Evolutionary conservation across 1,140 invertebrate species (phyloP), one percentile per base, ranked within the genome.

Genomic region (Atopsyche davidsoni): DNA sequence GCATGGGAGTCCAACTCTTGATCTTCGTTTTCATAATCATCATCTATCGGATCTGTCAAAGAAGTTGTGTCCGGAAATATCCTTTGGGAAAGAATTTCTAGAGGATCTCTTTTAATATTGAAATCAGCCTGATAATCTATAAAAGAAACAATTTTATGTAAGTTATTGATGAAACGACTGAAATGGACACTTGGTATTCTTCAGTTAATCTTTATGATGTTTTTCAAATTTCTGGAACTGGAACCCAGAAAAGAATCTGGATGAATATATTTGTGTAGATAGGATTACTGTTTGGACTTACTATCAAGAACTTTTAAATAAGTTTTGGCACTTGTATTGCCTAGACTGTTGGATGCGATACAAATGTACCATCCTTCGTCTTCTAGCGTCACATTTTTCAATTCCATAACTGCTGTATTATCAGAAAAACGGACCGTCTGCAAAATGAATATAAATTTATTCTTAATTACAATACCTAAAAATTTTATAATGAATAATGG

Each of bases 291-390:
- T 22, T 4, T n/a, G 31, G 35, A 79, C 79, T 81, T 72, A 87
- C 83, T 79, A 63, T 90, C 83, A 2, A 91, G 75, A 9, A 98
- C 90, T 35, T 76, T 78, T 1, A 98, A 72, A 67, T 91, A 96
- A 10, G 89, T 89, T 62, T 82, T 89, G 21, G 81, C 79, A 36
- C 82, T 80, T 1, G 83, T 81, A 19, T 76, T 75, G 0, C 94
- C 94, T 10, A 95, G 72, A 31, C 77, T 79, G 64, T 92, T 96
- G 2, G 83, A 77, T 0, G 88, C 92, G 3, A 94, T 75, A 63
- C 94, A 98, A 0, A 88, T 87, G 63, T 97, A 97, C 88, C 88
- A 95, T 1, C 92, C 93, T 65, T 91, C 87, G 59, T 95, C 85
- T 24, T 85, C 81, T 48, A 85, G 76, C 0, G 89, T 93, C 0